Evolutionary conservation across 53 echinoderm and acorn worm genomes (phyloP), one percentile per base, ranked within the genome.

Genomic region (Astropecten irregularis): DNA sequence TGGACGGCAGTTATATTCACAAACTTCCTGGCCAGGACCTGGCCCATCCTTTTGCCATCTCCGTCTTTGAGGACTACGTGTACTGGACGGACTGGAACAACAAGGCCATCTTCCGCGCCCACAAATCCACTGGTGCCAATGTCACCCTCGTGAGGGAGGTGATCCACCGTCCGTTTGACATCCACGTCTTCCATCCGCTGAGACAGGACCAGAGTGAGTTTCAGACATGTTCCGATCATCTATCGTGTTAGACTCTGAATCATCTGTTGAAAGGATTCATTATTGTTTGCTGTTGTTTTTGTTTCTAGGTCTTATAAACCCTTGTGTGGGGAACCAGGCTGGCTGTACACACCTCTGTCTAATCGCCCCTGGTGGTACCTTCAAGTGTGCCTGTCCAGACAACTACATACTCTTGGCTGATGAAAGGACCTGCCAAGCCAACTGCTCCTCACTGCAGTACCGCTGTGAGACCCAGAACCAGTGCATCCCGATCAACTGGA

Each of bases 291-390:
- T 20, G 53, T 52, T 19, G n/a, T n/a, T n/a, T n/a, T n/a, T n/a
- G n/a, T n/a, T n/a, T n/a, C n/a, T n/a, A n/a, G n/a, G n/a, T n/a
- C n/a, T n/a, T n/a, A n/a, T n/a, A n/a, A n/a, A n/a, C n/a, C 97
- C 97, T 3, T 96, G 97, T 77, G 91, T 85, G 10, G 23, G 9
- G 1, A 54, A 90, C 83, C 94, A 94, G 42, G 94, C 90, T 26
- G 97, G 92, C 18, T 96, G 97, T 60, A 89, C 89, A 28, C 93
- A 96, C 66, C 76, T 96, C 35, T 96, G 97, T 42, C 90, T 96
- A n/a, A 68, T 96, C 15, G 71, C 91, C 4, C 40, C 79, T 19
- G 84, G 88, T 5, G 93, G 91, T 3, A 3, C 39, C 14, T 94
- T 33, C 83, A 92, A 69, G 18, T 96, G 97, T 76, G 83, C 84